phyloP scores from a whole-genome alignment of 2,888 invertebrate species.

The Xylocampa areola region DNA sequence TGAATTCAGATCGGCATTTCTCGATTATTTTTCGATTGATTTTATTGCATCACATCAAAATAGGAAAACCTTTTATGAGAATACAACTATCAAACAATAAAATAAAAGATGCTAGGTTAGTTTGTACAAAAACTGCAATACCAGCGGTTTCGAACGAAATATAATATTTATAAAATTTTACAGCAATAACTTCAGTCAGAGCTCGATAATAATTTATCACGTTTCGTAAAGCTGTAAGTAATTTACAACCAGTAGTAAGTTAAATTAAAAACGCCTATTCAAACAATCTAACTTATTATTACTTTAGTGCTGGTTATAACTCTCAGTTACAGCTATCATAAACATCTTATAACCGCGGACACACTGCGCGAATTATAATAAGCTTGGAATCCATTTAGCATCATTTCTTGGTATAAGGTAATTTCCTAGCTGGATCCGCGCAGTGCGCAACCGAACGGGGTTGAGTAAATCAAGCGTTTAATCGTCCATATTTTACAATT shows the following conservation, averaged over 20 bases:
- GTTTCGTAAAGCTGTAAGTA: slow-evolving; percentile 2
- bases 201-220: slow-evolving; percentile 12
- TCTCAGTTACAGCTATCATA: slow-evolving; percentile 70
- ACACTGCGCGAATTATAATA: slow-evolving; percentile 77
- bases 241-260: slow-evolving; percentile 16
- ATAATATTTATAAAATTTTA: neutral
- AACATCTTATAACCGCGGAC: slow-evolving; percentile 72
- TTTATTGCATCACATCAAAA: slow-evolving; percentile 50
- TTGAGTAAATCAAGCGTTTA: slow-evolving; percentile 78
- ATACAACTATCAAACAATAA: slow-evolving; percentile 7
- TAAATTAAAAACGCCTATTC: slow-evolving; percentile 25
- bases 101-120: neutral
- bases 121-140: neutral
- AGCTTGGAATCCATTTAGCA: slow-evolving; percentile 73
- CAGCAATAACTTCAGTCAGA: neutral
- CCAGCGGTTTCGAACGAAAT: neutral
- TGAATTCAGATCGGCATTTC: slow-evolving; percentile 67
- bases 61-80: slow-evolving; percentile 32
- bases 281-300: slow-evolving; percentile 48
- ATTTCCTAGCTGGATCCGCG: slow-evolving; percentile 68
- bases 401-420: slow-evolving; percentile 73
- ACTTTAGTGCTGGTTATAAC: slow-evolving; percentile 64
- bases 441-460: slow-evolving; percentile 60
- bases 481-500: slow-evolving; percentile 83
- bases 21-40: slow-evolving; percentile 62